Percentiles rank a stretch among this genome's conserved stretches.
These are phyloP conservation scores for Plestiodon gilberti DNA, from an alignment of 2,113 vertebrate genomes.

Conservation along the genomic window DNA sequence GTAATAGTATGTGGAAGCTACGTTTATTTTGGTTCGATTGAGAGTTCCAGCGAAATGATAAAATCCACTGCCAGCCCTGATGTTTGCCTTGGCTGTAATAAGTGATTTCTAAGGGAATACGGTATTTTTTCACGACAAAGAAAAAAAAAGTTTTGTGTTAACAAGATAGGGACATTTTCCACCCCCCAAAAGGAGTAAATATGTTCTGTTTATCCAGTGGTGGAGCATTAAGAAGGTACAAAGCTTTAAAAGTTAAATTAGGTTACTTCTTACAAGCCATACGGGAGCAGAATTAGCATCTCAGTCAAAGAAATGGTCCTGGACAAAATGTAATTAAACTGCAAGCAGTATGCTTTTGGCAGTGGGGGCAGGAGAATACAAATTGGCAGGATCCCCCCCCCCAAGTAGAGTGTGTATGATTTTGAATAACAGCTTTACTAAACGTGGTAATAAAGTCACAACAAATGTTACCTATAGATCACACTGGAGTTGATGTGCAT, in stretches of 20 bases:
- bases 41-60: neutral
- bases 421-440: slow-evolving; percentile 28
- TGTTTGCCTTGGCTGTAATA: neutral
- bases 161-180: neutral
- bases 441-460: slow-evolving; percentile 24
- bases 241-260: slow-evolving; percentile 31
- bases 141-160: neutral
- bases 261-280: neutral
- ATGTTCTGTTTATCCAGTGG: slow-evolving; percentile 13
- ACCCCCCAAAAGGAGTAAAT: slow-evolving; percentile 27
- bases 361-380: neutral
- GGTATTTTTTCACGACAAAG: neutral
- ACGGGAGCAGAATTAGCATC: slow-evolving; percentile 37
- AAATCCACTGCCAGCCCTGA: slow-evolving; percentile 4
- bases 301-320: slow-evolving; percentile 25
- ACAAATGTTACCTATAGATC: slow-evolving; percentile 4
- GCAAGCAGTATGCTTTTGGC: slow-evolving; percentile 13
- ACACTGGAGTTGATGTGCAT: neutral
- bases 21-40: neutral
- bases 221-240: slow-evolving; percentile 1
- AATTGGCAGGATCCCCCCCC: slow-evolving; percentile 2
- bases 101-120: neutral
- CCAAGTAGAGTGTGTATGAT: neutral
- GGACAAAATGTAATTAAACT: slow-evolving; percentile 28
- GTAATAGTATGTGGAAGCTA: neutral